phyloP scores from a whole-genome alignment of 2,888 invertebrate species.

The Luperina nickerlii region DNA sequence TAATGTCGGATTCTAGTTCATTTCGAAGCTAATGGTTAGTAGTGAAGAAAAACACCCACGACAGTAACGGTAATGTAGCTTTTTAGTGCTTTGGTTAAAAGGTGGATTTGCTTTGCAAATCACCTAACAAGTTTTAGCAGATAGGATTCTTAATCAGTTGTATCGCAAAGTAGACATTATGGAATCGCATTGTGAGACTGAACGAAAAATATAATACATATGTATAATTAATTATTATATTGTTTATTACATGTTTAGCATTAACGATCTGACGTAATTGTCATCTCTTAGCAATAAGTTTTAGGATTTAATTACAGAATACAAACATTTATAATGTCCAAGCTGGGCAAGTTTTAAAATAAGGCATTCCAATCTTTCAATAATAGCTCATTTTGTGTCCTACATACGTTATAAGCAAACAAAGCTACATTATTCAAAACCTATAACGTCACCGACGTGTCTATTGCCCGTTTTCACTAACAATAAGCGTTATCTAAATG shows the following conservation, averaged over 20 bases:
- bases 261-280: constrained; percentile 19
- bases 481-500: too few species aligned
- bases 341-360: constrained; percentile 7
- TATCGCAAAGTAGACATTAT: not conserved
- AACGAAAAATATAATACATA: constrained; percentile 18
- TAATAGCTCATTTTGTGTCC: not conserved
- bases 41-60: not conserved
- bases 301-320: constrained; percentile 46
- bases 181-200: constrained; percentile 30
- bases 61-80: not conserved
- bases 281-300: constrained; percentile 36
- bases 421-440: not conserved
- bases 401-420: constrained; percentile 3
- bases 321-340: constrained; percentile 19
- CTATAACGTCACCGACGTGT: constrained; percentile 3
- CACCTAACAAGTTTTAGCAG: not conserved
- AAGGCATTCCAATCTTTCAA: constrained; percentile 30
- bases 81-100: not conserved
- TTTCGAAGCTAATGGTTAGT: not conserved
- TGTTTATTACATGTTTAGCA: constrained; percentile 37
- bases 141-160: not conserved
- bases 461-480: not conserved
- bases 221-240: constrained; percentile 23
- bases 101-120: not conserved
- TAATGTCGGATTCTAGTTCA: not conserved